Evolutionary conservation across 2,797 vertebrate genomes (phyloP).

Genomic region (Parauchenoglanis punctatus): DNA sequence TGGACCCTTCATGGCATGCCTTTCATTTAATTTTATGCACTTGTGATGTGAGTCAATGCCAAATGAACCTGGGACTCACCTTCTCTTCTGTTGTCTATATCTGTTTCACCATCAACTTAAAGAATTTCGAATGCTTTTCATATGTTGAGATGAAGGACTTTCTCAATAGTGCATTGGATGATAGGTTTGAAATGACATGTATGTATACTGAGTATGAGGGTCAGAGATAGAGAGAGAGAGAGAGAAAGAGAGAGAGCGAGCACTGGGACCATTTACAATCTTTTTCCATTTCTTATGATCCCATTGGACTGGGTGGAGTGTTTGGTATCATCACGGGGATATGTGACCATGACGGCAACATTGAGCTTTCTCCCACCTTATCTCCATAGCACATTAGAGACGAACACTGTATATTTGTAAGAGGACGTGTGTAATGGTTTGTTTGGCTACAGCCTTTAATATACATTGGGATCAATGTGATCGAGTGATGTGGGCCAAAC

Average conservation of each 20-base stretch:
- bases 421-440: slow-evolving; percentile 12
- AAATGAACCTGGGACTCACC: neutral
- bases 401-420: neutral
- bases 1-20: slow-evolving; percentile 28
- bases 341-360: slow-evolving; percentile 67
- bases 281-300: slow-evolving; percentile 23
- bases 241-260: slow-evolving; percentile 6
- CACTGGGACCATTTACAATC: neutral
- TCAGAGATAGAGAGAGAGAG: neutral
- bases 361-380: slow-evolving; percentile 65
- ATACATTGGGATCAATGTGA: slow-evolving; percentile 36
- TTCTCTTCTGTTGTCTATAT: slow-evolving; percentile 4
- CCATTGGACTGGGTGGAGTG: slow-evolving; percentile 45
- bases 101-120: neutral
- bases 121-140: neutral
- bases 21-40: slow-evolving; percentile 44
- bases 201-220: neutral
- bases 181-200: neutral
- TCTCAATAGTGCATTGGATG: neutral
- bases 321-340: slow-evolving; percentile 52
- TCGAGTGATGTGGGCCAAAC: slow-evolving; percentile 6
- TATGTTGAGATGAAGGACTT: neutral
- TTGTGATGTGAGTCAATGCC: slow-evolving; percentile 49
- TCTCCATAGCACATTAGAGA: slow-evolving; percentile 27
- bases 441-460: slow-evolving; percentile 39